Evolutionary conservation across 2,113 vertebrate genomes (phyloP).

Genomic region (Lathamus discolor): DNA sequence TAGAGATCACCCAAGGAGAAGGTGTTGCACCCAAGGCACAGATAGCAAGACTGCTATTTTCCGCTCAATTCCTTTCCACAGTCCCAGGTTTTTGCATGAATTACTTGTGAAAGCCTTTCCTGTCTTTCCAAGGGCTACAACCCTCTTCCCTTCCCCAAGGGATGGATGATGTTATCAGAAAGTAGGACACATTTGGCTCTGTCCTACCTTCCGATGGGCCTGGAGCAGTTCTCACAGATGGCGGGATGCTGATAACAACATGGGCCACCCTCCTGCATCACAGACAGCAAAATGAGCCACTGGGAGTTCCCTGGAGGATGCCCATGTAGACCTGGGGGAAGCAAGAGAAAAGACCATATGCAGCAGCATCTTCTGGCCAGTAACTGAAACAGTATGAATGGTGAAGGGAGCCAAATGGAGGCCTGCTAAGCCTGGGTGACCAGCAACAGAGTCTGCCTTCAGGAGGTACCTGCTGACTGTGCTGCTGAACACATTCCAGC

Average conservation of each 20-base stretch:
- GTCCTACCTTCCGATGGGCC: not conserved
- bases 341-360: not conserved
- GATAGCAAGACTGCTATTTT: not conserved
- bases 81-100: not conserved
- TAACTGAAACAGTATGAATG: not conserved
- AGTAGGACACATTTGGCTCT: not conserved
- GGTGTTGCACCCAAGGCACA: not conserved
- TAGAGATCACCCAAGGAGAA: not conserved
- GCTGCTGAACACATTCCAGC: conserved; percentile 12
- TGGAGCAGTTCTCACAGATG: not conserved
- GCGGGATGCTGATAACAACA: not conserved
- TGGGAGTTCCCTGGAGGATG: not conserved
- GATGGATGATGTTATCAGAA: not conserved
- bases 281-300: not conserved
- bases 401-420: not conserved
- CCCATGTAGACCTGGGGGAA: not conserved
- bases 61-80: not conserved
- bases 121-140: not conserved
- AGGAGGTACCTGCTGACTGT: not conserved
- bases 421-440: not conserved
- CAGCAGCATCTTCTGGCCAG: not conserved
- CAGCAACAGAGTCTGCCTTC: not conserved
- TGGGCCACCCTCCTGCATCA: not conserved
- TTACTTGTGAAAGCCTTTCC: not conserved
- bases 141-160: not conserved